A percentile compares a stretch with the other conserved stretches of the same genome.
phyloP scores from a whole-genome alignment of 1,140 invertebrate genomes.

The Drosophila nasuta region DNA sequence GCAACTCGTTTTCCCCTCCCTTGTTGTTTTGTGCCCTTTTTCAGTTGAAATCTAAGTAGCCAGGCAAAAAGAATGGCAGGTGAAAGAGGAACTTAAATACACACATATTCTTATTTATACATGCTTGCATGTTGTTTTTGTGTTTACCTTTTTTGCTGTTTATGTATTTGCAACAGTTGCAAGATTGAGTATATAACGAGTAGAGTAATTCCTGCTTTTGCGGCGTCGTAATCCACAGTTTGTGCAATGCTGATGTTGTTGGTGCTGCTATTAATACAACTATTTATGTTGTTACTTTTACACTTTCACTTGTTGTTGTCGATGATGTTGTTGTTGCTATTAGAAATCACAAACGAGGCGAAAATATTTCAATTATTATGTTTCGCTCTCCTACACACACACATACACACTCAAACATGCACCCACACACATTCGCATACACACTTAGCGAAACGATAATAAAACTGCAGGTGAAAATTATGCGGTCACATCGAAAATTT shows the following conservation, averaged over 20 bases:
- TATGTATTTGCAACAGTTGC: conserved; percentile 28
- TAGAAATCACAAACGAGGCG: conserved; percentile 57
- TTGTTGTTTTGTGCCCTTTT: conserved; percentile 17
- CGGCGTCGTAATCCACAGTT: conserved; percentile 46
- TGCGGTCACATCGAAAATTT: conserved; percentile 43
- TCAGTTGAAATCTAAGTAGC: conserved; percentile 14
- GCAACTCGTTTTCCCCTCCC: neutral
- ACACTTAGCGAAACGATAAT: conserved; percentile 17
- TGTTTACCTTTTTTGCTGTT: conserved; percentile 35
- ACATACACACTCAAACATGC: neutral
- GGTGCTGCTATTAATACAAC: conserved; percentile 30
- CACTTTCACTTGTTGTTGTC: conserved; percentile 67
- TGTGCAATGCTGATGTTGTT: conserved; percentile 38
- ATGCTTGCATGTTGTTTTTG: conserved; percentile 4
- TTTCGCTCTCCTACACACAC: conserved; percentile 54
- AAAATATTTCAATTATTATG: conserved; percentile 54
- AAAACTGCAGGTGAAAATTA: conserved; percentile 57
- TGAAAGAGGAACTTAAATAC: conserved; percentile 9
- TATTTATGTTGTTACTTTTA: conserved; percentile 43
- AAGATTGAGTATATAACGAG: conserved; percentile 13
- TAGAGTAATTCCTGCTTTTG: conserved; percentile 35
- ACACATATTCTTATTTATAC: neutral
- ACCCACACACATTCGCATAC: conserved; percentile 3
- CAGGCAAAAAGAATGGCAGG: conserved; percentile 22
- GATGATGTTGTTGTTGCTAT: conserved; percentile 37